phyloP scores from a whole-genome alignment of 2,888 invertebrate genomes.

The Neoascia interrupta region DNA sequence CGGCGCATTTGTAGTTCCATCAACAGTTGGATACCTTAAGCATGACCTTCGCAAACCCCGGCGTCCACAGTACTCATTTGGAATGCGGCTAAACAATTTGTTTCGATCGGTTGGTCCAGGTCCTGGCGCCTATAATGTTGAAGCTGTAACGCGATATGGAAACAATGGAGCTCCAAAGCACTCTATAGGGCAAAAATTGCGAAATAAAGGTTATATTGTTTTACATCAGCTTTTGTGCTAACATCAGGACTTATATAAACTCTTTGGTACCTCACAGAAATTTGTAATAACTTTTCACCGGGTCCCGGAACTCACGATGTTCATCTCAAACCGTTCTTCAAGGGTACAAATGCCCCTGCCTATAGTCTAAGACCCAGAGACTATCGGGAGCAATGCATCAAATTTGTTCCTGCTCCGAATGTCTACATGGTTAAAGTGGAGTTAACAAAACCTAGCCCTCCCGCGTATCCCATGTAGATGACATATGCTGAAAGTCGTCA shows the following conservation, averaged over 20 bases:
- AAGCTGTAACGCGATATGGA: constrained; percentile 76
- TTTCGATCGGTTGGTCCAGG: constrained; percentile 74
- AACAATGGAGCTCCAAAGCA: constrained; percentile 54
- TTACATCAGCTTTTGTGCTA: too few relatives aligned
- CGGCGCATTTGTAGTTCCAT: constrained; percentile 80
- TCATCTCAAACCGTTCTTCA: constrained; percentile 73
- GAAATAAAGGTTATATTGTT: too few relatives aligned
- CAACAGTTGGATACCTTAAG: constrained; percentile 80
- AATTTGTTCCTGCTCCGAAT: constrained; percentile 75
- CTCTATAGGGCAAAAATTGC: constrained; percentile 4
- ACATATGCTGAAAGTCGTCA: too few relatives aligned
- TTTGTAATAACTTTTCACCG: too few relatives aligned
- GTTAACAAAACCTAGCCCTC: constrained; percentile 70
- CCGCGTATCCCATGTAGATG: constrained; percentile 75
- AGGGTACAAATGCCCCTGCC: constrained; percentile 77
- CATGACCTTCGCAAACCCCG: constrained; percentile 81
- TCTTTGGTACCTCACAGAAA: too few relatives aligned
- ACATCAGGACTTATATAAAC: too few relatives aligned
- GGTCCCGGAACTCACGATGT: constrained; percentile 77
- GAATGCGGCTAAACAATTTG: constrained; percentile 67
- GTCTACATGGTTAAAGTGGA: constrained; percentile 73
- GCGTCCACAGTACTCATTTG: constrained; percentile 79
- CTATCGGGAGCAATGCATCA: constrained; percentile 18
- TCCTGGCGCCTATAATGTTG: constrained; percentile 75
- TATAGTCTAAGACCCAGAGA: constrained; percentile 75